These are phyloP conservation scores for Blastobasis adustella DNA, from an alignment of 2,888 invertebrate species.

Conservation along the genomic window DNA sequence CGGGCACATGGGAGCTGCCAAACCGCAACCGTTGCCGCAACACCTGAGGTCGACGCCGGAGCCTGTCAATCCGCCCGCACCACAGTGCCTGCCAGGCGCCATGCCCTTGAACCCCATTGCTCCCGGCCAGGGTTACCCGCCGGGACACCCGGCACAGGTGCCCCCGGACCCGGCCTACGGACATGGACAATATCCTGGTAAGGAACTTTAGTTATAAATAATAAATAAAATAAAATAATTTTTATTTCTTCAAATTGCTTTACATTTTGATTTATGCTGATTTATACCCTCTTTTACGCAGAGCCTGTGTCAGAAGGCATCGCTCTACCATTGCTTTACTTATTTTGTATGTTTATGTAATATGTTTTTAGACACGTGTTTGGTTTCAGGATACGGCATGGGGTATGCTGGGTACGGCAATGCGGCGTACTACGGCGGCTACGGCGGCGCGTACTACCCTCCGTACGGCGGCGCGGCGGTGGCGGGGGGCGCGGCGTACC, in stretches of 20 bases:
- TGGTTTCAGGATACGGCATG: constrained; percentile 51
- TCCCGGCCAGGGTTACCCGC: constrained; percentile 36
- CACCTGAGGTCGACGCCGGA: constrained; percentile 24
- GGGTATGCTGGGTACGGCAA: constrained; percentile 59
- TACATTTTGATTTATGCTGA: too few species aligned
- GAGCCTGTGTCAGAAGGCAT: too few species aligned
- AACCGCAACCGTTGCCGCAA: constrained; percentile 32
- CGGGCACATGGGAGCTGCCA: constrained; percentile 14
- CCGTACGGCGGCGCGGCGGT: constrained; percentile 49
- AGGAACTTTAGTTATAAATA: constrained; percentile 1
- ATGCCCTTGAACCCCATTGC: constrained; percentile 30
- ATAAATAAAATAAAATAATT: too few species aligned
- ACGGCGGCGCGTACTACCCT: constrained; percentile 69
- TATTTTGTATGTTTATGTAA: too few species aligned
- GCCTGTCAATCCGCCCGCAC: constrained; percentile 22
- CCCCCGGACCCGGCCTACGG: constrained; percentile 47
- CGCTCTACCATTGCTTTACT: too few species aligned
- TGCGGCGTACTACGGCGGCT: constrained; percentile 72
- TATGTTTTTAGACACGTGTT: background rate
- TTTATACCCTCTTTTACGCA: too few species aligned
- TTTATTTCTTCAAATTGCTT: too few species aligned
- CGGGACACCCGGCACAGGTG: constrained; percentile 43
- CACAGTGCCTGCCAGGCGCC: constrained; percentile 19
- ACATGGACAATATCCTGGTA: constrained; percentile 64
- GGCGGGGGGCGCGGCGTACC: constrained; percentile 42